These are phyloP conservation scores for Clarias magur DNA, from an alignment of 2,113 vertebrate genomes.

Conservation along the genomic window DNA sequence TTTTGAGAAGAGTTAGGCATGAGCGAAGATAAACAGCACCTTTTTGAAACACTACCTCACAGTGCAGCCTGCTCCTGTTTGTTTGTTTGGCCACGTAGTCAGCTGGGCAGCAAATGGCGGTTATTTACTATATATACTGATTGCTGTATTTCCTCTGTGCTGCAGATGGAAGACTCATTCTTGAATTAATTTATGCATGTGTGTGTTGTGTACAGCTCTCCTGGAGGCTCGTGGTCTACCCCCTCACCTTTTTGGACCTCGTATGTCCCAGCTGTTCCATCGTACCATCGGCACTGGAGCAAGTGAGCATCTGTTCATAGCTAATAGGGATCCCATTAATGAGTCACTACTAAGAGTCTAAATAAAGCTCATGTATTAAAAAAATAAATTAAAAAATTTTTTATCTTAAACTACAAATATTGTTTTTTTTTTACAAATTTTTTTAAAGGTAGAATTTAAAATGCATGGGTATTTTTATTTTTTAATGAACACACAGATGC, in stretches of 20 bases:
- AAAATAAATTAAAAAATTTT: too few species aligned
- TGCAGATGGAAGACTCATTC: background rate
- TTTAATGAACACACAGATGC: too few species aligned
- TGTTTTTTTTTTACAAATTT: too few species aligned
- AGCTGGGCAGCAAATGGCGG: background rate
- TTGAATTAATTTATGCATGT: background rate
- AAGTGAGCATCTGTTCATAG: constrained; percentile 77
- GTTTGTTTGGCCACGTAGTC: background rate
- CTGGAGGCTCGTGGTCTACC: constrained; percentile 98
- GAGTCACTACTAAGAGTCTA: background rate
- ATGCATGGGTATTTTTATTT: too few species aligned
- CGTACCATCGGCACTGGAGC: constrained; percentile 99
- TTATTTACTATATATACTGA: background rate
- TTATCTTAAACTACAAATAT: too few species aligned
- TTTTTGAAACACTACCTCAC: too few species aligned
- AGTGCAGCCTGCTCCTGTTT: background rate
- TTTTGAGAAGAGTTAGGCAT: background rate
- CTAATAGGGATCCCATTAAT: background rate
- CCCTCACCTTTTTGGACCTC: constrained; percentile 97
- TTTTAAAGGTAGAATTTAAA: too few species aligned
- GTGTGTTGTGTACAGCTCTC: constrained; percentile 75
- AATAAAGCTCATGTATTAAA: background rate
- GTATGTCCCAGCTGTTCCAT: constrained; percentile 99
- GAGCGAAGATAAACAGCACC: background rate
- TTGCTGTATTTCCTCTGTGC: background rate